phyloP scores from a whole-genome alignment of 1,140 invertebrate species.

The Eumeta japonica region DNA sequence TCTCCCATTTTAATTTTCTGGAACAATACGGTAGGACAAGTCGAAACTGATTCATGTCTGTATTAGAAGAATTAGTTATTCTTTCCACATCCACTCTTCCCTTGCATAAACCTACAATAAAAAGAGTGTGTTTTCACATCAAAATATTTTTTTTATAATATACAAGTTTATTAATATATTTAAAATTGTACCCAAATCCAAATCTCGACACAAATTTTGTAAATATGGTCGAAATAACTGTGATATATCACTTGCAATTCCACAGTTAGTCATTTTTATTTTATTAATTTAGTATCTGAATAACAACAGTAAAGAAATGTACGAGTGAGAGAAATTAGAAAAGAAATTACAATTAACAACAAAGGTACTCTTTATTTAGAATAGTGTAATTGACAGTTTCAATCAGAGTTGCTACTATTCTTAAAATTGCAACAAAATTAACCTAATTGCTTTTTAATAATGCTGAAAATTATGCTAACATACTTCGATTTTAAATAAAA shows the following conservation, averaged over 20 bases:
- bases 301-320: too few relatives aligned
- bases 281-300: too few relatives aligned
- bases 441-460: too few relatives aligned
- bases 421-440: too few relatives aligned
- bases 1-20: slow-evolving; percentile 49
- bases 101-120: slow-evolving; percentile 39
- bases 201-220: slow-evolving; percentile 38
- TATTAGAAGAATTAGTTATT: slow-evolving; percentile 23
- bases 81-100: slow-evolving; percentile 44
- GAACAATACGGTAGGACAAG: slow-evolving; percentile 47
- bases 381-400: too few relatives aligned
- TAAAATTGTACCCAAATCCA: slow-evolving; percentile 32
- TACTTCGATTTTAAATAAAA: too few relatives aligned
- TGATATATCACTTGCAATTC: slow-evolving; percentile 32
- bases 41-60: slow-evolving; percentile 34
- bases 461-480: too few relatives aligned
- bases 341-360: too few relatives aligned
- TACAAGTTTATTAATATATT: neutral
- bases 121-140: slow-evolving; percentile 5
- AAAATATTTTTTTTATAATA: slow-evolving; percentile 3
- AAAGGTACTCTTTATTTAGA: too few relatives aligned
- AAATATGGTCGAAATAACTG: slow-evolving; percentile 41
- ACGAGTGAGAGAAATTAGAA: too few relatives aligned
- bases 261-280: slow-evolving; percentile 27
- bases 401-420: too few relatives aligned